Evolutionary conservation across 1,140 invertebrate genomes (phyloP).

Genomic region (Drosophila repletoides): DNA sequence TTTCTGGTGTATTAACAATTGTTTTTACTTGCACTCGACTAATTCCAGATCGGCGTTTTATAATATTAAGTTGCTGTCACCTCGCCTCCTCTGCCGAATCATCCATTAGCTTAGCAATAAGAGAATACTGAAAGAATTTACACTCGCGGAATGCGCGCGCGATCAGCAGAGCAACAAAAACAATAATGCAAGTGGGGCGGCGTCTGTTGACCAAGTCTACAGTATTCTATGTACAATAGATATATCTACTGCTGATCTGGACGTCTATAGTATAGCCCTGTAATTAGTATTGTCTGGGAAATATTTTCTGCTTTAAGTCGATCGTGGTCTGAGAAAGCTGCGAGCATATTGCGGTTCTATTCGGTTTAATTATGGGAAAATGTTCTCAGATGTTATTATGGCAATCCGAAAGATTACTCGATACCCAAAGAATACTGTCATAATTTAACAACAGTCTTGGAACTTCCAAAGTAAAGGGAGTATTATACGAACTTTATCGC

Average conservation of each 20-base stretch:
- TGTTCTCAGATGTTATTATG: not conserved
- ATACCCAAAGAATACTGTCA: too few relatives aligned
- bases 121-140: not conserved
- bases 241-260: constrained; percentile 36
- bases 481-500: too few relatives aligned
- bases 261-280: constrained; percentile 24
- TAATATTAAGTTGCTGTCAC: constrained; percentile 14
- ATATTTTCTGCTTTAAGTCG: constrained; percentile 13
- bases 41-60: constrained; percentile 19
- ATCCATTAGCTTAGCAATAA: not conserved
- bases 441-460: too few relatives aligned
- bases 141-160: constrained; percentile 34
- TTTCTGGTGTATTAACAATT: constrained; percentile 12
- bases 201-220: constrained; percentile 51
- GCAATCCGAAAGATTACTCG: too few relatives aligned
- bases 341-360: not conserved
- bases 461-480: too few relatives aligned
- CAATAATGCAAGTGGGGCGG: constrained; percentile 24
- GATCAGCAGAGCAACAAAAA: constrained; percentile 18
- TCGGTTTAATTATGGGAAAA: constrained; percentile 26
- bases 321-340: constrained; percentile 17
- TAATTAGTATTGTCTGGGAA: constrained; percentile 48
- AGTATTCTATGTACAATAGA: constrained; percentile 3
- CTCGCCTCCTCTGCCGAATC: not conserved
- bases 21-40: constrained; percentile 13